These are phyloP conservation scores for Callipepla californica DNA, from an alignment of 2,113 vertebrate species.

Conservation along the genomic window DNA sequence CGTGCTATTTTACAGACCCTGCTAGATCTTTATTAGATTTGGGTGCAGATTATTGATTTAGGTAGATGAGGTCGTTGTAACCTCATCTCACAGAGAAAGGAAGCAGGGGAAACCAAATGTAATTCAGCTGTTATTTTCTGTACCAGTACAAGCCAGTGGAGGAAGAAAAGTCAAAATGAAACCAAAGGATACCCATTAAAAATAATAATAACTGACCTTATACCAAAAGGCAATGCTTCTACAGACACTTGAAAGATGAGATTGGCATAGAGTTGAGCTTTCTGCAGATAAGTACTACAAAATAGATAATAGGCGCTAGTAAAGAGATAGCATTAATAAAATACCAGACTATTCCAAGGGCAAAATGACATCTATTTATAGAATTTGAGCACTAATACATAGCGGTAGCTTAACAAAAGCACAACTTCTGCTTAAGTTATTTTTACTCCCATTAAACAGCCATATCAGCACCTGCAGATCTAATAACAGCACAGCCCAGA, in stretches of 20 bases:
- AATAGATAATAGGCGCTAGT: not conserved
- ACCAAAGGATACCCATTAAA: not conserved
- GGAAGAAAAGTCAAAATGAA: slow-evolving; percentile 16
- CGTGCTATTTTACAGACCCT: slow-evolving; percentile 52
- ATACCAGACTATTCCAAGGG: not conserved
- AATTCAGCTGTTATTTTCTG: slow-evolving; percentile 57
- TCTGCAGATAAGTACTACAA: not conserved
- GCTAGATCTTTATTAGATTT: slow-evolving; percentile 72
- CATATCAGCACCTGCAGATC: not conserved
- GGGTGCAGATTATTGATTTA: slow-evolving; percentile 71
- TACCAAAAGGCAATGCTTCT: not conserved
- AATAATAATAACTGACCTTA: not conserved
- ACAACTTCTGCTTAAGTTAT: slow-evolving; percentile 36
- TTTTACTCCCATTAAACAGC: slow-evolving; percentile 11
- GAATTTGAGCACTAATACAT: not conserved
- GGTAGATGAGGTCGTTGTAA: slow-evolving; percentile 63
- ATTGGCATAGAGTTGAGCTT: not conserved
- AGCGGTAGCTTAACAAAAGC: slow-evolving; percentile 23
- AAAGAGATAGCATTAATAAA: not conserved
- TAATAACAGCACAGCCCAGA: not conserved
- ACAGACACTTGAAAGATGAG: not conserved
- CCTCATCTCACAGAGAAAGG: slow-evolving; percentile 58
- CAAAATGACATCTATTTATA: slow-evolving; percentile 44
- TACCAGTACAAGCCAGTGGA: not conserved
- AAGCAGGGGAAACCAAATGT: slow-evolving; percentile 56